Evolutionary conservation across 1,140 invertebrate genomes (phyloP), one percentile per base, ranked within the genome.

Genomic region (Euschistus heros): DNA sequence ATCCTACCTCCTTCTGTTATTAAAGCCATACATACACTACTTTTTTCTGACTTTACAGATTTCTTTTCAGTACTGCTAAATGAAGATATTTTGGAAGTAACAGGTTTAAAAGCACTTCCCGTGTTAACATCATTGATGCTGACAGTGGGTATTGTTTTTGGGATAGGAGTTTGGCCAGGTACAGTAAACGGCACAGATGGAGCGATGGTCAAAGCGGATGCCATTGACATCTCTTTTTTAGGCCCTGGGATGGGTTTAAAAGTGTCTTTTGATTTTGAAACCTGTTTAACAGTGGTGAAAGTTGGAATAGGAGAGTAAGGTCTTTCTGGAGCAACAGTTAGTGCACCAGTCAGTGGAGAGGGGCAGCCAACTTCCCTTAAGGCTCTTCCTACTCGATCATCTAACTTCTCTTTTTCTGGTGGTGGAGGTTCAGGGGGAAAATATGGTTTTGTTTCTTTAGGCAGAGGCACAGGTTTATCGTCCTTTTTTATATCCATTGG

Each of bases 251-350:
- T 63, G 14, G 61, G 62, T 37, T 54, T 50, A 55, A 62, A 50
- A 46, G 44, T 14, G 20, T 20, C 50, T 20, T 44, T 33, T 63
- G 66, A 20, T 47, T 64, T 18, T 64, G 33, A 50, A 62, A 33
- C 15, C 44, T 52, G 15, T 30, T 27, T 17, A 66, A 52, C 26
- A 57, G 47, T 13, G 57, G 59, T 62, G 52, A 27, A 18, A 60
- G 27, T 44, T 37, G 69, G 66, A 8, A 69, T 30, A 42, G 71
- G 71, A 14, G 83, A 83, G 66, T 81, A 84, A 2, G 82, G 77
- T 62, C 83, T 76, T 61, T 86, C 80, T 1, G 86, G 82, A 1
- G 85, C 86, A 52, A 81, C 84, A 37, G 80, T 84, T 24, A 89
- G 72, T 14, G 86, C 86, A 52, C 80, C 79, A 8, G 86, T 79